These are phyloP conservation scores for Balanococcus diminutus DNA, from an alignment of 2,888 invertebrate genomes.

Conservation along the genomic window DNA sequence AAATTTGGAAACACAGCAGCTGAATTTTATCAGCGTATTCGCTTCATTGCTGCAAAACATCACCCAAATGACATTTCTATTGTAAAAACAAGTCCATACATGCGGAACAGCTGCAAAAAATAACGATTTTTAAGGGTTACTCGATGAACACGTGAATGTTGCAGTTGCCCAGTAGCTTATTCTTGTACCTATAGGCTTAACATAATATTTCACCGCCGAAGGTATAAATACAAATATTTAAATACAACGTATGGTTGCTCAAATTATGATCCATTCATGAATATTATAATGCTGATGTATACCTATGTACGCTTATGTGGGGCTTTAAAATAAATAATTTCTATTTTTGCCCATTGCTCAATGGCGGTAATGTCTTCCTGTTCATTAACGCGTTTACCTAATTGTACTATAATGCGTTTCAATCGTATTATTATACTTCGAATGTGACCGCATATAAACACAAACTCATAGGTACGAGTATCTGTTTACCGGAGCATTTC, in stretches of 20 bases:
- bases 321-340: no score
- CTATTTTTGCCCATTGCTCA: neutral
- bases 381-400: neutral
- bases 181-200: neutral
- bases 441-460: neutral
- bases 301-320: no score
- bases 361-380: neutral
- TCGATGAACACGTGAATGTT: neutral
- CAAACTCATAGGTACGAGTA: neutral
- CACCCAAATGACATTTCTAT: neutral
- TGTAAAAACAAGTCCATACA: neutral
- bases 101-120: neutral
- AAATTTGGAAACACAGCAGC: neutral
- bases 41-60: neutral
- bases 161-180: neutral
- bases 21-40: neutral
- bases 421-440: neutral
- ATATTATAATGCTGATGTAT: no score
- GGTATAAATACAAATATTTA: neutral
- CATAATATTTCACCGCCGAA: neutral
- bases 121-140: constrained; percentile 10
- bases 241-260: neutral
- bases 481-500: constrained; percentile 17
- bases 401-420: neutral
- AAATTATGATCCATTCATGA: neutral